A percentile compares a stretch with the other conserved stretches of the same genome.
phyloP scores from a whole-genome alignment of 1,140 invertebrate species.

The Scaptomyza montana region DNA sequence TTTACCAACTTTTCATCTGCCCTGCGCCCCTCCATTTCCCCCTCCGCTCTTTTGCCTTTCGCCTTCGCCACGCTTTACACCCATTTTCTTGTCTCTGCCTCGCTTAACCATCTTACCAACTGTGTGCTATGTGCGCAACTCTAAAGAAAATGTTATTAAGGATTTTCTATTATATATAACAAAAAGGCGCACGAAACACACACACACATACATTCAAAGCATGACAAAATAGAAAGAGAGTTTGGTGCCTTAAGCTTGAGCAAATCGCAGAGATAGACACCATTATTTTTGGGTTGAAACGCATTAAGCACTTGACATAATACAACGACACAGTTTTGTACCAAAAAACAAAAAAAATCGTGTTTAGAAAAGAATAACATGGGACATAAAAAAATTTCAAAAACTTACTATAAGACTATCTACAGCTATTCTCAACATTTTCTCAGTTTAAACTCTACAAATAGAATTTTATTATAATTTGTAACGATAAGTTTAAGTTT shows the following conservation, averaged over 20 bases:
- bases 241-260: neutral
- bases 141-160: slow-evolving; percentile 83
- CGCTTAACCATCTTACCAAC: slow-evolving; percentile 16
- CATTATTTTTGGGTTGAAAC: slow-evolving; percentile 35
- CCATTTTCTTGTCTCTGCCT: slow-evolving; percentile 17
- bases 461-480: too few species aligned
- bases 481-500: too few species aligned
- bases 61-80: neutral
- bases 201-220: slow-evolving; percentile 1
- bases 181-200: slow-evolving; percentile 76
- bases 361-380: neutral
- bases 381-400: too few species aligned
- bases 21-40: too few species aligned
- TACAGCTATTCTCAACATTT: too few species aligned
- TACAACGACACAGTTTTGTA: slow-evolving; percentile 40
- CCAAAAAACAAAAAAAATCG: slow-evolving; percentile 6
- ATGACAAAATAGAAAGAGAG: neutral
- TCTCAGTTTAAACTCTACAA: too few species aligned
- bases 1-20: slow-evolving; percentile 25
- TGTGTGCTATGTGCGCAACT: slow-evolving; percentile 50
- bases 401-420: too few species aligned
- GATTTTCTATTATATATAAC: slow-evolving; percentile 81
- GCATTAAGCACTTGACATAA: slow-evolving; percentile 75
- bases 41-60: neutral
- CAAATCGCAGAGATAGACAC: slow-evolving; percentile 13